Percentiles rank a stretch among this genome's conserved stretches.
Evolutionary conservation across 2,888 invertebrate species (phyloP).

Genomic region (Sthenelais limicola): DNA sequence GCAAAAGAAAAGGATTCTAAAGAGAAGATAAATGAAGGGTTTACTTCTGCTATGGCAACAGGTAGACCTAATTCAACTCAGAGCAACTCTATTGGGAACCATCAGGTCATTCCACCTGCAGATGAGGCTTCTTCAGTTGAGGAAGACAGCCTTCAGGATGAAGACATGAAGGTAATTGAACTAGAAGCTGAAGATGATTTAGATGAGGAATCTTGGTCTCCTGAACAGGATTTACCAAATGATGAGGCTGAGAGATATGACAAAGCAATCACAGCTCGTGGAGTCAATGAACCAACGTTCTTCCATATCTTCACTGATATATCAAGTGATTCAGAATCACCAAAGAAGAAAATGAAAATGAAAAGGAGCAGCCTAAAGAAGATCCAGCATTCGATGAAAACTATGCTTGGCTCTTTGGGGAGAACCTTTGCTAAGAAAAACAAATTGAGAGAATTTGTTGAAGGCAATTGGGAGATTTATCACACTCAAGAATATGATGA

Average conservation of each 20-base stretch:
- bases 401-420: slow-evolving; percentile 8
- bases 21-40: slow-evolving; percentile 8
- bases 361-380: slow-evolving; percentile 15
- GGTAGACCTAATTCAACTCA: slow-evolving; percentile 4
- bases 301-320: slow-evolving; percentile 26
- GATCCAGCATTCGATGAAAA: slow-evolving; percentile 9
- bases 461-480: slow-evolving; percentile 12
- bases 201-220: slow-evolving; percentile 17
- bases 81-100: no score
- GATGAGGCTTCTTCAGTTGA: not conserved
- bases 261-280: slow-evolving; percentile 5
- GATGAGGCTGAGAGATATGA: not conserved
- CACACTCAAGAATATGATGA: slow-evolving; percentile 19
- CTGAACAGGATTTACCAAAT: slow-evolving; percentile 10
- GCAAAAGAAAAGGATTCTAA: not conserved
- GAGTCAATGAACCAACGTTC: slow-evolving; percentile 10
- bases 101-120: no score
- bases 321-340: not conserved
- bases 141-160: not conserved
- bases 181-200: slow-evolving; percentile 4
- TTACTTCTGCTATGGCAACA: slow-evolving; percentile 9
- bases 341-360: slow-evolving; percentile 1
- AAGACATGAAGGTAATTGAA: slow-evolving; percentile 6
- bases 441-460: slow-evolving; percentile 20
- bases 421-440: slow-evolving; percentile 6